A percentile compares a stretch with the other conserved stretches of the same genome.
Conservation (phyloP, 2,113 vertebrate species). For the Myxocyprinus asiaticus region DNA sequence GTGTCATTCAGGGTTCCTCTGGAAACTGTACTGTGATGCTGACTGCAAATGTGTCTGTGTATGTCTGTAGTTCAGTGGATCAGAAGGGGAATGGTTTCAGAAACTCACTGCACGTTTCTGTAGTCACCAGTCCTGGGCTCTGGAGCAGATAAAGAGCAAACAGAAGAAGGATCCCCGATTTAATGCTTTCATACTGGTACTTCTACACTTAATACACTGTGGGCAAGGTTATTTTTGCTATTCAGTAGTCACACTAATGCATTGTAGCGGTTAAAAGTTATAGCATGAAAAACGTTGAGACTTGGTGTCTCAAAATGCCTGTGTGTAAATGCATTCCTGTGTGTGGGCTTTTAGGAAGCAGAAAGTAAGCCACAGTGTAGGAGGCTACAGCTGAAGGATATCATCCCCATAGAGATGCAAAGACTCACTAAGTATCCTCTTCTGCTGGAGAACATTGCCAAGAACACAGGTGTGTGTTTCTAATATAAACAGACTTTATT, state of each 20-base stretch:
- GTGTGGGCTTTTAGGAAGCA: conserved; percentile 75
- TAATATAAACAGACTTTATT: background rate
- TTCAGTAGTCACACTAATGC: background rate
- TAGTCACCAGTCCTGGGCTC: conserved; percentile 86
- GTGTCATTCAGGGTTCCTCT: background rate
- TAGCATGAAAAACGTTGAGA: too few relatives aligned
- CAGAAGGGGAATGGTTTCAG: conserved; percentile 90
- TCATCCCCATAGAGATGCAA: conserved; percentile 93
- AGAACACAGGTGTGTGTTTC: conserved; percentile 72
- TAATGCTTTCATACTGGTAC: conserved; percentile 82
- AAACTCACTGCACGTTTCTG: conserved; percentile 89
- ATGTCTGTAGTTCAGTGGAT: conserved; percentile 77
- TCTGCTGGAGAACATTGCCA: conserved; percentile 87
- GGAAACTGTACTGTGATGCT: too few relatives aligned
- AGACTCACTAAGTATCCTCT: conserved; percentile 90
- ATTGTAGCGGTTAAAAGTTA: background rate
- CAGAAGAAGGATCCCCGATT: conserved; percentile 86
- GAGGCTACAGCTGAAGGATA: conserved; percentile 90
- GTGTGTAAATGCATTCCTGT: background rate
- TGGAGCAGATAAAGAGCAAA: conserved; percentile 86
- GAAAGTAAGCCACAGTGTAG: conserved; percentile 87
- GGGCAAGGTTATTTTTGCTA: background rate
- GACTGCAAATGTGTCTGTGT: too few relatives aligned
- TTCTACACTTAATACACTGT: conserved; percentile 8
- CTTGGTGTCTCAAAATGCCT: conserved; percentile 5